Conservation (phyloP, 2,113 vertebrate species). For the Ictalurus furcatus region DNA sequence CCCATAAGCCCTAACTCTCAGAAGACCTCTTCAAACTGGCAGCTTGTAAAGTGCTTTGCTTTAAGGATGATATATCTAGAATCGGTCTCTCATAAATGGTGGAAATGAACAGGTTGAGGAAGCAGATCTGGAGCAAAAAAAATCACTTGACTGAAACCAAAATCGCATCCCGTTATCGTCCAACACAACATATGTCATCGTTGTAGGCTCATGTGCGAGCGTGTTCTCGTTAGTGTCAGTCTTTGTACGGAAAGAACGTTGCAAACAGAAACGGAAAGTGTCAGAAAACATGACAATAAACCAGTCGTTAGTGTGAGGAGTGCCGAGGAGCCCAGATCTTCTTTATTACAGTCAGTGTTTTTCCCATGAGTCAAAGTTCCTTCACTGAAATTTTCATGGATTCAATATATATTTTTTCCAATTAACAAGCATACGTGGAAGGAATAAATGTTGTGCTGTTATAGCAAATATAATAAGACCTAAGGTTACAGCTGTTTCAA, state of each 20-base stretch:
- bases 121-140: background rate
- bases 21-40: background rate
- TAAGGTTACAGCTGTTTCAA: background rate
- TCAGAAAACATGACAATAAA: background rate
- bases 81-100: background rate
- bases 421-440: too few relatives aligned
- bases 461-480: background rate
- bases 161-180: background rate
- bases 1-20: background rate
- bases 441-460: too few relatives aligned
- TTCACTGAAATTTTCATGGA: background rate
- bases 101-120: background rate
- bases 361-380: background rate
- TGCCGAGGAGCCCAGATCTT: background rate
- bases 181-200: background rate
- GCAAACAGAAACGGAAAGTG: background rate
- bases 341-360: background rate
- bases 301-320: background rate
- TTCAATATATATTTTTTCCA: too few relatives aligned
- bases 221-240: background rate
- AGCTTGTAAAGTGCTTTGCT: background rate
- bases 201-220: background rate
- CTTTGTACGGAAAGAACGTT: background rate
- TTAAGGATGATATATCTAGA: background rate
- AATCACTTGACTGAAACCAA: background rate